phyloP scores from a whole-genome alignment of 2,888 invertebrate genomes.

The Nemoura dubitans region DNA sequence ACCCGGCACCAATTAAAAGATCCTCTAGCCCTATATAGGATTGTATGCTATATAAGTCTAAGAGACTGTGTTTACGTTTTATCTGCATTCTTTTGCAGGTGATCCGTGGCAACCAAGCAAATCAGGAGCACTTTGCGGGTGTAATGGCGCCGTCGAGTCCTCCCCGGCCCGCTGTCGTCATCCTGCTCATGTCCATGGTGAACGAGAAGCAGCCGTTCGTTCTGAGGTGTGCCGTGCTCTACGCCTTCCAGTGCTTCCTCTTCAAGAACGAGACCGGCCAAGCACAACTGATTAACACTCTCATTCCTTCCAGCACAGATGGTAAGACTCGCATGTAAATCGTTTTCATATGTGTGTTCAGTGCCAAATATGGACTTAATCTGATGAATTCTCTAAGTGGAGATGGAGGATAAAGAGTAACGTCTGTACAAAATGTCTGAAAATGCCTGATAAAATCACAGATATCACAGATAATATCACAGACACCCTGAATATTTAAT shows the following conservation, averaged over 20 bases:
- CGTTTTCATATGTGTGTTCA: too few species aligned
- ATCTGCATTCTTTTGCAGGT: constrained; percentile 59
- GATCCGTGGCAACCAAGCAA: constrained; percentile 86
- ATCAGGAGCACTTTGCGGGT: constrained; percentile 90
- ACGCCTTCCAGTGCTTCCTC: constrained; percentile 96
- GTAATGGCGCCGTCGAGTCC: constrained; percentile 94
- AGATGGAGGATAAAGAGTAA: too few species aligned
- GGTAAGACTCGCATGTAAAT: constrained; percentile 57
- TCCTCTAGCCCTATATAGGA: too few species aligned
- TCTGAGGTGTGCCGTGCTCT: constrained; percentile 91
- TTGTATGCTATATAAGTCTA: too few species aligned
- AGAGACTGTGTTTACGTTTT: too few species aligned
- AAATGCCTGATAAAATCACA: too few species aligned
- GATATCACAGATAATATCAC: too few species aligned
- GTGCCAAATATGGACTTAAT: too few species aligned
- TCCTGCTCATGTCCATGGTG: constrained; percentile 97
- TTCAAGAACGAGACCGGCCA: constrained; percentile 93
- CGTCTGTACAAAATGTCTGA: too few species aligned
- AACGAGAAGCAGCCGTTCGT: constrained; percentile 96
- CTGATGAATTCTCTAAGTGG: too few species aligned
- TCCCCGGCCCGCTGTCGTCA: constrained; percentile 92
- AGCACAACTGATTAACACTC: constrained; percentile 86
- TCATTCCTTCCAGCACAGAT: constrained; percentile 87
- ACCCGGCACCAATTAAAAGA: too few species aligned
- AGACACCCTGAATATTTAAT: too few species aligned